phyloP scores from a whole-genome alignment of 2,888 invertebrate genomes.

The Chrysomela aeneicollis region DNA sequence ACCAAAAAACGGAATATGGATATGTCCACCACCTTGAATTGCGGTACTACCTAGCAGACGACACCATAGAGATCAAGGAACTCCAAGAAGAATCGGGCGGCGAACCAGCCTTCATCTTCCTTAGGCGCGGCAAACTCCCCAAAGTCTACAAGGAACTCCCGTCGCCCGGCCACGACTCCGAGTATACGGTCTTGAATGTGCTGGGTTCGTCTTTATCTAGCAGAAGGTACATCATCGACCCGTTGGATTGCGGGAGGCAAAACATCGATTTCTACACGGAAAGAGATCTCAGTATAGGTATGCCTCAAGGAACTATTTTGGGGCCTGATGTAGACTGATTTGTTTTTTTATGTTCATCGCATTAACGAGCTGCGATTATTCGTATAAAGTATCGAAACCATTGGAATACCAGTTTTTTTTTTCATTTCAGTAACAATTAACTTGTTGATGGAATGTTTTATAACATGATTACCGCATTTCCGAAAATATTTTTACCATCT shows the following conservation, averaged over 20 bases:
- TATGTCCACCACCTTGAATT: slow-evolving; percentile 80
- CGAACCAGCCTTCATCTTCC: slow-evolving; percentile 75
- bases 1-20: slow-evolving; percentile 79
- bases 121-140: slow-evolving; percentile 79
- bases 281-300: slow-evolving; percentile 82
- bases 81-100: slow-evolving; percentile 73
- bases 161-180: slow-evolving; percentile 64
- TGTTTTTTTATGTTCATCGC: too few species aligned
- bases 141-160: slow-evolving; percentile 67
- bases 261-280: slow-evolving; percentile 68
- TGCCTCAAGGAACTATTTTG: neutral
- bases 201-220: slow-evolving; percentile 65
- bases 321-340: too few species aligned
- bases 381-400: too few species aligned
- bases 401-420: too few species aligned
- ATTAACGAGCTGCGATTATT: too few species aligned
- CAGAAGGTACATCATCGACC: slow-evolving; percentile 68
- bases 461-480: too few species aligned
- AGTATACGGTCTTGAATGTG: slow-evolving; percentile 70
- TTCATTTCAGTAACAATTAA: too few species aligned
- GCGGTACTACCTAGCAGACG: slow-evolving; percentile 86
- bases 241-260: slow-evolving; percentile 64
- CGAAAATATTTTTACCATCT: too few species aligned
- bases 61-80: slow-evolving; percentile 89
- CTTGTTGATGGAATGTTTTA: too few species aligned